Evolutionary conservation across 2,797 vertebrate genomes (phyloP).

Genomic region (Cossypha heuglini): DNA sequence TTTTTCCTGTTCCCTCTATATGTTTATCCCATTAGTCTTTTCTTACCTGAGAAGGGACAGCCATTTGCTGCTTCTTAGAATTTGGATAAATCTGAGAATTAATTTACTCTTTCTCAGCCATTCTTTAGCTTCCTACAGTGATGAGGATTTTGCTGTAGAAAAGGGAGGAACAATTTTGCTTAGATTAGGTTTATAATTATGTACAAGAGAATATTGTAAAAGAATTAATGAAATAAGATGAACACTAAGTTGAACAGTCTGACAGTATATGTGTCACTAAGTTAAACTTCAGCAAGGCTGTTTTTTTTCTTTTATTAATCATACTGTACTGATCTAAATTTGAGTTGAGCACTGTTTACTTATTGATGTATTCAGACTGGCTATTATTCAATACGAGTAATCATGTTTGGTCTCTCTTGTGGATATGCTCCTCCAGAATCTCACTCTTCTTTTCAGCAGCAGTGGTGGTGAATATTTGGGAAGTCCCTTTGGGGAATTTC

Average conservation of each 20-base stretch:
- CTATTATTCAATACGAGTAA: conserved; percentile 45
- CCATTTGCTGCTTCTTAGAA: not conserved
- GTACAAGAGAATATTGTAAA: not conserved
- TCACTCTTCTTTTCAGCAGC: conserved; percentile 62
- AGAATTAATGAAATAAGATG: not conserved
- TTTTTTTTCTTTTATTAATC: not conserved
- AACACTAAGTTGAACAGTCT: not conserved
- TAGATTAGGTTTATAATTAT: not conserved
- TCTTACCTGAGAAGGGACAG: not conserved
- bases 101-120: not conserved
- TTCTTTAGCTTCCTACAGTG: not conserved
- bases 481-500: conserved; percentile 84
- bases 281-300: not conserved
- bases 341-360: not conserved
- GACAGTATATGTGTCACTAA: not conserved
- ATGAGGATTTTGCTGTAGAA: not conserved
- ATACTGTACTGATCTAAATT: not conserved
- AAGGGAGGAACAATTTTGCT: not conserved
- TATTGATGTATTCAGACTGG: conserved; percentile 16
- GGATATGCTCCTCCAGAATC: conserved; percentile 55
- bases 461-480: conserved; percentile 78
- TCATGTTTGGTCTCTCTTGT: conserved; percentile 53
- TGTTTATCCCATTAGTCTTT: not conserved
- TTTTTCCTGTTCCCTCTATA: not conserved
- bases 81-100: not conserved